Percentiles rank a stretch among this genome's conserved stretches.
These are phyloP conservation scores for Microctonus hyperodae DNA, from an alignment of 2,888 invertebrate species.

Conservation along the genomic window DNA sequence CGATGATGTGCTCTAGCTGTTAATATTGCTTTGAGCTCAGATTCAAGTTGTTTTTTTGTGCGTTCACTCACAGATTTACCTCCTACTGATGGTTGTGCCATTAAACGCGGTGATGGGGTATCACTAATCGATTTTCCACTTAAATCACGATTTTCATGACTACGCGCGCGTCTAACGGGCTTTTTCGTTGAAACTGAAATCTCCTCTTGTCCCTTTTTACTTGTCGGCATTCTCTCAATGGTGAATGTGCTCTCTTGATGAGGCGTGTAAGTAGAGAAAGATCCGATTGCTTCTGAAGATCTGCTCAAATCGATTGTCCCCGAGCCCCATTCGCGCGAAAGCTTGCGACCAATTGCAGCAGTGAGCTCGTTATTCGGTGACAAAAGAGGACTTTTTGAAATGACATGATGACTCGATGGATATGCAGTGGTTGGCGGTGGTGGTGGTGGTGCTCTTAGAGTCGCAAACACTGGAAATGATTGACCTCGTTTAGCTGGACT, in stretches of 20 bases:
- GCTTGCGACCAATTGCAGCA: constrained; percentile 56
- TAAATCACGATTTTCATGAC: constrained; percentile 57
- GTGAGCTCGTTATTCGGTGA: constrained; percentile 59
- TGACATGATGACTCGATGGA: constrained; percentile 35
- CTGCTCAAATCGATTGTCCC: constrained; percentile 56
- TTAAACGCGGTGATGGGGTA: constrained; percentile 52
- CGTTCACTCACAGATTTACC: constrained; percentile 58
- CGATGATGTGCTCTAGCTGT: constrained; percentile 61
- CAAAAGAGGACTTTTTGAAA: constrained; percentile 54
- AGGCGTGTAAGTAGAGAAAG: constrained; percentile 47
- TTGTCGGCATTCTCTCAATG: constrained; percentile 40
- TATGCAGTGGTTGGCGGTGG: constrained; percentile 35
- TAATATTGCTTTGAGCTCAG: constrained; percentile 60
- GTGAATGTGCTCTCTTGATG: constrained; percentile 50
- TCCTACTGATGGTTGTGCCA: constrained; percentile 58
- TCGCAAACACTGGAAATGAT: constrained; percentile 60
- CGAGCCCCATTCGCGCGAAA: constrained; percentile 61
- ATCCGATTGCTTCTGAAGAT: constrained; percentile 56
- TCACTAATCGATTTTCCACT: constrained; percentile 48
- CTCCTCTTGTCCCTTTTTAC: constrained; percentile 44
- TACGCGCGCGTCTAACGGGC: constrained; percentile 58
- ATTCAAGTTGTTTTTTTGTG: constrained; percentile 60
- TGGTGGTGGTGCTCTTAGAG: constrained; percentile 51
- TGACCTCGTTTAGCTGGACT: constrained; percentile 61
- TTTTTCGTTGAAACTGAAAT: constrained; percentile 48